Conservation (phyloP, 1,140 invertebrate species). For the Neelides sp. region DNA sequence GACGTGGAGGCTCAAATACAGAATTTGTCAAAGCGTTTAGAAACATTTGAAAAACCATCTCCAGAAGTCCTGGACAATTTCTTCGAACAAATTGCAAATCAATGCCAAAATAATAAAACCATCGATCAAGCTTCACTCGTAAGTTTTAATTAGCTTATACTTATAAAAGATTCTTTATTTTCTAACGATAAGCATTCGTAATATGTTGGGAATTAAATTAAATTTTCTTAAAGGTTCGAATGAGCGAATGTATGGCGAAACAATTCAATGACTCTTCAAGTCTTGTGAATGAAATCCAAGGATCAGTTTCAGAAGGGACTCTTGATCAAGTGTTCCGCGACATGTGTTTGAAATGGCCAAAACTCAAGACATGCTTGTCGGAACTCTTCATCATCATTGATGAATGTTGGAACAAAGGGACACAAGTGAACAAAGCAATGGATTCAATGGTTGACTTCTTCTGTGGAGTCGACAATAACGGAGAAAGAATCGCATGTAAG, state of each 20-base stretch:
- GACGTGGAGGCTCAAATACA: too few species aligned
- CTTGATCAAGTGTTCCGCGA: slow-evolving; percentile 15
- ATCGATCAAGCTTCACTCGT: slow-evolving; percentile 16
- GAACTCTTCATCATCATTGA: slow-evolving; percentile 13
- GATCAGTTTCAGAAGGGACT: slow-evolving; percentile 14
- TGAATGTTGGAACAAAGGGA: slow-evolving; percentile 24
- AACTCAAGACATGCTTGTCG: slow-evolving; percentile 16
- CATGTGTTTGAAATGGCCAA: slow-evolving; percentile 20
- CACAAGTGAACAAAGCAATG: slow-evolving; percentile 15
- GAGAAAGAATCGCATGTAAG: slow-evolving; percentile 19
- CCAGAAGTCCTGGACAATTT: slow-evolving; percentile 15
- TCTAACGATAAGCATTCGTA: too few species aligned
- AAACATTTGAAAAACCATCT: slow-evolving; percentile 11
- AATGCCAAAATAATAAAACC: slow-evolving; percentile 17
- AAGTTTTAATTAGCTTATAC: slow-evolving; percentile 2
- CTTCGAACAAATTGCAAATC: slow-evolving; percentile 13
- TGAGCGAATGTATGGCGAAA: background rate
- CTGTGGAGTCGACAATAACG: slow-evolving; percentile 25
- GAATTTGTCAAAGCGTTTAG: background rate
- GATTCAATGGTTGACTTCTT: slow-evolving; percentile 20
- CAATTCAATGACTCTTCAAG: slow-evolving; percentile 16
- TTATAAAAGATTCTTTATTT: too few species aligned
- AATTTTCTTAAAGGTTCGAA: too few species aligned
- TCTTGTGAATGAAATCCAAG: slow-evolving; percentile 11
- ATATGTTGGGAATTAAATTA: too few species aligned